Base-by-base conservation (phyloP, 1,140 invertebrate genomes). In the Macrostomum lignano region DNA sequence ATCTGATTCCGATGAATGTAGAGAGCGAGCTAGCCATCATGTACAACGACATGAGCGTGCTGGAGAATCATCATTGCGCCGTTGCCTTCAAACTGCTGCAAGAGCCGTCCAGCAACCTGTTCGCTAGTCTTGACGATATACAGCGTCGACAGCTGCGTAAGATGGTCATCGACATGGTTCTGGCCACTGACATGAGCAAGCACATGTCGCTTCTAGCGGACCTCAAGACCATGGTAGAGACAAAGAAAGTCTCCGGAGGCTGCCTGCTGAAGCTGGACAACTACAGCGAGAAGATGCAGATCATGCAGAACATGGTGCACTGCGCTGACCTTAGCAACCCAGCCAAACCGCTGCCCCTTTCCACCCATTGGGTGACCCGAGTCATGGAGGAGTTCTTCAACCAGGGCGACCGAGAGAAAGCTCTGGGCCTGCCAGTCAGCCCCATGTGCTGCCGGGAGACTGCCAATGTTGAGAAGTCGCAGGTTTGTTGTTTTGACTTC, bases 171-270 rank as follows among this genome's bases (percentile, higher is more conserved):
- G 82, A 91, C 58, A 88, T 93, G 78, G 82, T 66, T 5, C 65
- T 93, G 33, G 84, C 81, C 36, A 93, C 82, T 7, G 82, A 93
- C 32, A 93, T 93, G 82, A 82, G 76, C n/a, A 91, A 91, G 60
- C 82, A 36, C 15, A 19, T 31, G 9, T 22, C 24, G 10, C 21
- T 25, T 15, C 17, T 36, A 17, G 37, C 25, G 5, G 24, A 38
- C 15, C 17, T 36, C n/a, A 28, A 36, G 33, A 35, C 33, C 10
- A 35, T 35, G 81, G 82, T 91, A 17, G 82, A 93, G 60, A 86
- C 82, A 3, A 91, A 91, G 58, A 91, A 88, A 57, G 79, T 78
- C 1, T 71, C 74, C 21, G 76, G 81, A 17, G 81, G 75, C 17
- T 78, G 78, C 10, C 75, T 88, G 9, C 57, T 91, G 15, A 58